Evolutionary conservation across 2,797 vertebrate genomes (phyloP).

Genomic region (Gorsachius magnificus): DNA sequence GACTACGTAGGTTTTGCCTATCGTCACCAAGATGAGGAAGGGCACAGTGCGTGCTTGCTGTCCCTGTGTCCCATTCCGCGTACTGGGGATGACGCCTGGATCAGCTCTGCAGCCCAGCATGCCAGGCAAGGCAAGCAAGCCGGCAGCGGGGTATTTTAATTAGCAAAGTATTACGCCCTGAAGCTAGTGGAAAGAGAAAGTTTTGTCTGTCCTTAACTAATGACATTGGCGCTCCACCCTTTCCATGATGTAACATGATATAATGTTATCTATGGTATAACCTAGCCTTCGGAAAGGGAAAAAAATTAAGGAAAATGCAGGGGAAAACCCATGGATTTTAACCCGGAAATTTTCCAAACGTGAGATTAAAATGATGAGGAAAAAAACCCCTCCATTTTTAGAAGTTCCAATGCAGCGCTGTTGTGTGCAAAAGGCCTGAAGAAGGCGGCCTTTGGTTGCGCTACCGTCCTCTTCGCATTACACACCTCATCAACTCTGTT

Average conservation of each 20-base stretch:
- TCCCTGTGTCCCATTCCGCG: neutral
- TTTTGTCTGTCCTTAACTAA: neutral
- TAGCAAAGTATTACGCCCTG: neutral
- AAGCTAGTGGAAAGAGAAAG: neutral
- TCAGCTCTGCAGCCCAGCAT: neutral
- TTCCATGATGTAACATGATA: neutral
- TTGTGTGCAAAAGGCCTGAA: neutral
- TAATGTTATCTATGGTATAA: neutral
- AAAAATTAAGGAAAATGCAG: neutral
- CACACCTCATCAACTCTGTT: constrained; percentile 42
- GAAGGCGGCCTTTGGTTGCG: neutral
- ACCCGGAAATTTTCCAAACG: neutral
- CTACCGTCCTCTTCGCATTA: neutral
- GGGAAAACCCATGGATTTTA: neutral
- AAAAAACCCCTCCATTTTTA: neutral
- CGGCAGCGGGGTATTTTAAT: neutral
- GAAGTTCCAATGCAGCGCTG: neutral
- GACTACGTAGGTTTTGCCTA: neutral
- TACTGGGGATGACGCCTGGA: neutral
- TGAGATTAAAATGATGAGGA: neutral
- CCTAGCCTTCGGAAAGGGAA: neutral
- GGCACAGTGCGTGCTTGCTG: neutral
- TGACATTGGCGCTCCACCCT: neutral
- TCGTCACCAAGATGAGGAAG: neutral
- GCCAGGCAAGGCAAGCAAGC: neutral